A percentile compares a stretch with the other conserved stretches of the same genome.
Conservation (phyloP, 2,113 vertebrate genomes). For the Malurus melanocephalus region DNA sequence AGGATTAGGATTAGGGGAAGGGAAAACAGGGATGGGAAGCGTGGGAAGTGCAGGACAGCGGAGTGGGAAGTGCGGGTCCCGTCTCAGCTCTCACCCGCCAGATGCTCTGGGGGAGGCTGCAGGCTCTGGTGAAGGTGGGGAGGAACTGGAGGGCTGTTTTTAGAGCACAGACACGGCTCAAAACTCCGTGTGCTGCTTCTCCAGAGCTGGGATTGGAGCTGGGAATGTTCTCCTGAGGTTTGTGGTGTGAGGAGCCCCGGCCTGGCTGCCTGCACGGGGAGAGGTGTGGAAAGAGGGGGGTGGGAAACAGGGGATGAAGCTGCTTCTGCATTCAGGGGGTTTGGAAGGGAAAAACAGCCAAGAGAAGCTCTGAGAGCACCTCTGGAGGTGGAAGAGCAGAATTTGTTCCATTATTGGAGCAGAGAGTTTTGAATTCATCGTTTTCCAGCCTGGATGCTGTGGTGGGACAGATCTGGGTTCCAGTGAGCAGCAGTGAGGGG, state of each 20-base stretch:
- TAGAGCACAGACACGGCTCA: not conserved
- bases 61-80: not conserved
- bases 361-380: not conserved
- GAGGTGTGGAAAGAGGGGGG: not conserved
- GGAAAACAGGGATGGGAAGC: fast-evolving
- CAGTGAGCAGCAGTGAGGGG: fast-evolving
- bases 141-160: not conserved
- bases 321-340: not conserved
- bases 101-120: conserved; percentile 22
- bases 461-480: fast-evolving
- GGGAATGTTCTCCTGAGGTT: fast-evolving
- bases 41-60: not conserved
- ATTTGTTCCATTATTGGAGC: not conserved
- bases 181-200: not conserved
- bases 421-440: fast-evolving
- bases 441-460: fast-evolving
- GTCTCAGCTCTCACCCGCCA: not conserved
- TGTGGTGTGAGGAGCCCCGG: not conserved
- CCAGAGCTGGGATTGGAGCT: not conserved
- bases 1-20: not conserved
- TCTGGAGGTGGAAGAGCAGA: not conserved
- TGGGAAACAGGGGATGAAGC: not conserved
- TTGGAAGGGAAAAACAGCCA: not conserved
- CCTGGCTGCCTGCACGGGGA: not conserved
- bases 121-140: not conserved